Evolutionary conservation across 2,888 invertebrate species (phyloP).

Genomic region (Parelbella ahira): DNA sequence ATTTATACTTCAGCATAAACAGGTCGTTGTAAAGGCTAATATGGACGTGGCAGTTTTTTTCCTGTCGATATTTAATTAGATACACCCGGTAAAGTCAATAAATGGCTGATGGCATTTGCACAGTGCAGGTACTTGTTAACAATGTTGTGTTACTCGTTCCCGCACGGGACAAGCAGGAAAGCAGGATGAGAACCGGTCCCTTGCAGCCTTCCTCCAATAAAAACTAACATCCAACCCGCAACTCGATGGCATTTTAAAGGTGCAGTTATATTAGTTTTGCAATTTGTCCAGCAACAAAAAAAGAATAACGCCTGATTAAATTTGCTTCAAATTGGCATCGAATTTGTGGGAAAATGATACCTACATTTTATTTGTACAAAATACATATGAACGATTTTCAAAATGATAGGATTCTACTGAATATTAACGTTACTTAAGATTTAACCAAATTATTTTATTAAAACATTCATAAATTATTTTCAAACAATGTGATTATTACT

Average conservation of each 20-base stretch:
- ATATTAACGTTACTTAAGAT: too few relatives aligned
- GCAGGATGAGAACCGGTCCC: slow-evolving; percentile 65
- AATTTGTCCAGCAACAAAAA: too few relatives aligned
- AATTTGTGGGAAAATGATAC: too few relatives aligned
- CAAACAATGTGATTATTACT: too few relatives aligned
- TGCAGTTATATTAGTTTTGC: slow-evolving; percentile 23
- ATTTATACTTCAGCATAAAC: too few relatives aligned
- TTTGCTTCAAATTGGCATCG: too few relatives aligned
- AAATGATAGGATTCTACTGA: too few relatives aligned
- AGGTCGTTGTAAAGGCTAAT: neutral
- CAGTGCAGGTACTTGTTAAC: slow-evolving; percentile 34
- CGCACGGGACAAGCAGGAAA: slow-evolving; percentile 60
- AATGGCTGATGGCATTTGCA: slow-evolving; percentile 40
- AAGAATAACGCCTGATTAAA: too few relatives aligned
- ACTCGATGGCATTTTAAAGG: slow-evolving; percentile 27
- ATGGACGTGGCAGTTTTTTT: slow-evolving; percentile 7
- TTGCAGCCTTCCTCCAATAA: slow-evolving; percentile 40
- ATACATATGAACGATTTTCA: too few relatives aligned
- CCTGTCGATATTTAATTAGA: slow-evolving; percentile 32
- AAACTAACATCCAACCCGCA: slow-evolving; percentile 36
- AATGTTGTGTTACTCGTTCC: slow-evolving; percentile 51
- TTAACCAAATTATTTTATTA: too few relatives aligned
- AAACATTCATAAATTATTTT: too few relatives aligned
- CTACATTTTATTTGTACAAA: too few relatives aligned
- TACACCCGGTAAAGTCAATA: slow-evolving; percentile 31